Conservation (phyloP, 2,113 vertebrate genomes). For the Parotia lawesii region DNA sequence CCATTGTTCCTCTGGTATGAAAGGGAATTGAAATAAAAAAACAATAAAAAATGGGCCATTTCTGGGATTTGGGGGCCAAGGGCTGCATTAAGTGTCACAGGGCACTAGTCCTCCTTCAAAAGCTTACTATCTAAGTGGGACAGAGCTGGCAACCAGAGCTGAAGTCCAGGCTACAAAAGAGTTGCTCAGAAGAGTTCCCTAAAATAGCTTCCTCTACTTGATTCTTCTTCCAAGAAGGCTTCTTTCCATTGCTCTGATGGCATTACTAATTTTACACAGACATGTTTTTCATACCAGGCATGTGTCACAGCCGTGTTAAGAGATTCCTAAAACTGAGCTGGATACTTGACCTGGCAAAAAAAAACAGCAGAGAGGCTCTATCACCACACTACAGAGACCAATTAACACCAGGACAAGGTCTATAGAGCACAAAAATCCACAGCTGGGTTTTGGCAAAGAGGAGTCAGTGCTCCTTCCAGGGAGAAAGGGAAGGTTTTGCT, state of each 20-base stretch:
- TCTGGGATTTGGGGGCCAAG: background rate
- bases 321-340: background rate
- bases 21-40: background rate
- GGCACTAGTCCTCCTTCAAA: no score
- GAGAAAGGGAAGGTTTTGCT: background rate
- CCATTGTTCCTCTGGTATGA: background rate
- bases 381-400: background rate
- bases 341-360: background rate
- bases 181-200: background rate
- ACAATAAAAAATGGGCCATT: background rate
- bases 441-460: background rate
- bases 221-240: background rate
- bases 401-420: background rate
- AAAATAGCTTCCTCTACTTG: background rate
- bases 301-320: background rate
- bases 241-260: background rate
- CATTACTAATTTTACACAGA: background rate
- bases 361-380: background rate
- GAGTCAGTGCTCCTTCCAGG: background rate
- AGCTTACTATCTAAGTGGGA: background rate
- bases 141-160: background rate
- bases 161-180: background rate
- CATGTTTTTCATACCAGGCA: background rate
- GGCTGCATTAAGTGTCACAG: background rate
- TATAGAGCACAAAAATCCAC: background rate